Evolutionary conservation across 23 tunicate species (phyloP), one percentile per base, ranked within the genome.

Genomic region (Clavelina lepadiformis): DNA sequence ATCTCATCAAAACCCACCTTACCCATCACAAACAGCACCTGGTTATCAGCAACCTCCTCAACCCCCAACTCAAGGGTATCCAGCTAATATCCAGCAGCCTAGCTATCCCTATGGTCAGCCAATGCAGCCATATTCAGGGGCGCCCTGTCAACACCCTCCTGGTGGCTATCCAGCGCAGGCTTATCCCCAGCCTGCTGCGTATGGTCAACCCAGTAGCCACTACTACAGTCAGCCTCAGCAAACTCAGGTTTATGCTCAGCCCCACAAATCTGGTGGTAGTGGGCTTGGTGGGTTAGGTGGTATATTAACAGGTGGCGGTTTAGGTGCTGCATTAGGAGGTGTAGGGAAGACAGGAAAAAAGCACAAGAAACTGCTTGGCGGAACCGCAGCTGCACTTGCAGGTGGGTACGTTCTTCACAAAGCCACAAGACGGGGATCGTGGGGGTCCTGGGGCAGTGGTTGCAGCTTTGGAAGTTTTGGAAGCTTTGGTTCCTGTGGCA

Each of bases 391-490:
- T 15, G 91, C 77, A 7, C 65, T 80, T 0, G 73, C 52, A 8
- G 91, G 91, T 36, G 91, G 91, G 13, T 82, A 82, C 28, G 91
- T 81, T 0, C 56, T 82, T 21, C 56, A 65, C 31, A 82, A 73
- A 3, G 69, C 51, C 3, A 58, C 64, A 33, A 74, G 67, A 33
- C 36, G 91, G 23, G 80, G 80, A 0, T 74, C 81, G 19, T 82
- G 81, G 81, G 79, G 91, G 23, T 77, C 83, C 29, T 68, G 75
- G 36, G 60, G 82, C 31, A 45, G 70, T 45, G 66, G 85, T 27
- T 76, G 88, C 45, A 72, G 81, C 49, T 82, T 82, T 57, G 91
- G 91, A 3, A 82, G 91, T 45, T 76, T 76, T 34, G 80, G 80
- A 3, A 73, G 79, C 38, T 73, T 73, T 31, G 79, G 79, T 25